Conservation (phyloP, 2,888 invertebrate species). For the Elaeidobius kamerunicus region DNA sequence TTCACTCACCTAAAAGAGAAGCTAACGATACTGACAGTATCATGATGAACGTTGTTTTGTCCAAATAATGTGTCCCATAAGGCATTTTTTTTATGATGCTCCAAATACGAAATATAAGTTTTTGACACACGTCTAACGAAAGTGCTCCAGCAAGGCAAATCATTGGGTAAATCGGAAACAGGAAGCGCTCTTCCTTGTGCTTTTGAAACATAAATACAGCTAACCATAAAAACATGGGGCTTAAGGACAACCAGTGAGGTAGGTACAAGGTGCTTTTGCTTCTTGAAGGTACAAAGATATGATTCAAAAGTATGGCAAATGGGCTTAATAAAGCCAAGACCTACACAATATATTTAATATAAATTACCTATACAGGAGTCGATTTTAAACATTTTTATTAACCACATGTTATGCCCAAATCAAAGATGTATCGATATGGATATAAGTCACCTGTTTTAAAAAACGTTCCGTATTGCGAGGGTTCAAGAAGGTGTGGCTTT, state of each 20-base stretch:
- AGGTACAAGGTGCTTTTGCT: constrained; percentile 66
- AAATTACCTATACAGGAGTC: no score
- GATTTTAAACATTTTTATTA: no score
- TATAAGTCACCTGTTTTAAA: no score
- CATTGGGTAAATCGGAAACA: constrained; percentile 94
- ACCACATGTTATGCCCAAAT: no score
- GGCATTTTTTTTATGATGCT: constrained; percentile 48
- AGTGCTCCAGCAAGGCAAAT: constrained; percentile 80
- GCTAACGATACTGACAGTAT: constrained; percentile 59
- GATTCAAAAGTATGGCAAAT: constrained; percentile 55
- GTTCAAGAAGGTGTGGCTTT: no score
- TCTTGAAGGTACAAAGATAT: constrained; percentile 62
- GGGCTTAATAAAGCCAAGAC: constrained; percentile 63
- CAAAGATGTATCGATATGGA: no score
- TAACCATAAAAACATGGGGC: constrained; percentile 86
- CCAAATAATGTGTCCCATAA: constrained; percentile 64
- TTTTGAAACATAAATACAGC: constrained; percentile 83
- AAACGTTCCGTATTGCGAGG: no score
- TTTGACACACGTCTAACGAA: constrained; percentile 74
- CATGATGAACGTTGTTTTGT: constrained; percentile 71
- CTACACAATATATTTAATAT: constrained; percentile 48
- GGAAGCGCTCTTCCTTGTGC: constrained; percentile 89
- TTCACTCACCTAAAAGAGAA: constrained; percentile 50
- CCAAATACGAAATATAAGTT: constrained; percentile 61
- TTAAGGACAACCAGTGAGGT: constrained; percentile 72